Evolutionary conservation across 2,888 invertebrate species (phyloP), one percentile per base, ranked within the genome.

Genomic region (Cephus spinipes): DNA sequence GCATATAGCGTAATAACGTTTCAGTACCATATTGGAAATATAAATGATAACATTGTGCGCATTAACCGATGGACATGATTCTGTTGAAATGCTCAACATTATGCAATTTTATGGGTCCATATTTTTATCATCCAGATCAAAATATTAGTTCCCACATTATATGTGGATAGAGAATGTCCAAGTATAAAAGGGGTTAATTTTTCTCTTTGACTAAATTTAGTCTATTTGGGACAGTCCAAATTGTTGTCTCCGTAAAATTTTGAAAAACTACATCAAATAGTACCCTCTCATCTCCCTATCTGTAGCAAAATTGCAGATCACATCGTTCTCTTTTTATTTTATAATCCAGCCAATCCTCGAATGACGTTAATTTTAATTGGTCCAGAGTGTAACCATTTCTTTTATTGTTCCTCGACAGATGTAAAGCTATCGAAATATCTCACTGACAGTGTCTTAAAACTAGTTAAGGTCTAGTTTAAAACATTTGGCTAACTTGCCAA

Each of bases 341-440:
- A 9, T 55, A 55, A 55, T n/a, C 12, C 32, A 31, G 71, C 32
- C 71, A 71, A 71, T 71, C 15, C 77, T 76, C 36, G 73, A 80
- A 75, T 76, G 76, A 79, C 76, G 78, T 78, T 76, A 76, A 55
- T 81, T 80, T 74, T 73, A 82, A 69, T 81, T 80, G 81, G 81
- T 81, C 78, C 77, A 80, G 79, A 80, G 76, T 81, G 74, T 69
- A 75, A 36, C 68, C 73, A 74, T 73, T 55, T 77, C 69, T 68
- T 68, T 79, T 68, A 75, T 69, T 73, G 68, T 33, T 55, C 55
- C 78, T 68, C 74, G 23, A 76, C 12, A 69, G 33, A 76, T 75
- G 78, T 82, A 85, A 85, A 85, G 82, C 83, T 84, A 83, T 84
- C 85, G 81, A 84, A 85, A 82, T 85, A 85, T 87, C 85, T 88